A percentile compares a stretch with the other conserved stretches of the same genome.
Conservation (phyloP, 1,140 invertebrate genomes). For the Eupristina koningsbergeri region DNA sequence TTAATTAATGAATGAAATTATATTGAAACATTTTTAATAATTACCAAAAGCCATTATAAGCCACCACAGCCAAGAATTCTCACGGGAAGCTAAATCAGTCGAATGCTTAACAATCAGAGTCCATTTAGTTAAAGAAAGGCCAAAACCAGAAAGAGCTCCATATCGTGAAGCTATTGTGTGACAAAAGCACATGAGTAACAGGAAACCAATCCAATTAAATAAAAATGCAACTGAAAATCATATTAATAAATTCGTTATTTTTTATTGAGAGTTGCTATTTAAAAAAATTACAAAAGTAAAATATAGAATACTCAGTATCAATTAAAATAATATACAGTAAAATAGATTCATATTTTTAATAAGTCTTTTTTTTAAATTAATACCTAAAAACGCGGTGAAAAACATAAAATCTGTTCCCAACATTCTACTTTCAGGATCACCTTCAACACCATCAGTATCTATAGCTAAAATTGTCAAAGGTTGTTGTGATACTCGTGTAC, state of each 20-base stretch:
- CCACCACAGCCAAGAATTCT: slow-evolving; percentile 93
- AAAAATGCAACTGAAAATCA: slow-evolving; percentile 82
- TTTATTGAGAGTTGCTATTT: slow-evolving; percentile 12
- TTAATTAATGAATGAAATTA: no score
- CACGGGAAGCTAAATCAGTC: slow-evolving; percentile 86
- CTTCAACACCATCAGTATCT: slow-evolving; percentile 79
- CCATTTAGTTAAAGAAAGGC: slow-evolving; percentile 94
- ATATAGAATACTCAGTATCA: not conserved
- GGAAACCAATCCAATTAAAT: slow-evolving; percentile 96
- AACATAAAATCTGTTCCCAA: slow-evolving; percentile 92
- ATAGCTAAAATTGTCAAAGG: slow-evolving; percentile 82
- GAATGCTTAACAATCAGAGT: slow-evolving; percentile 93
- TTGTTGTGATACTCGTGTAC: slow-evolving; percentile 73
- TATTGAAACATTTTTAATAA: slow-evolving; percentile 52
- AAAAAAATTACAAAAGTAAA: slow-evolving; percentile 21
- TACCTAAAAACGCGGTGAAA: slow-evolving; percentile 88
- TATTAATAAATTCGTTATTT: not conserved
- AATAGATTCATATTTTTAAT: not conserved
- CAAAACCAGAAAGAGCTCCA: slow-evolving; percentile 93
- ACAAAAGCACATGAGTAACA: slow-evolving; percentile 92
- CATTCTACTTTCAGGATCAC: slow-evolving; percentile 82
- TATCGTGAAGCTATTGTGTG: slow-evolving; percentile 94
- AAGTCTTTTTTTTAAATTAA: slow-evolving; percentile 25
- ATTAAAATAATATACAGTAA: not conserved
- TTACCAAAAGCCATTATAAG: slow-evolving; percentile 90